phyloP scores from a whole-genome alignment of 2,797 vertebrate species.

The Cirrhinus molitorella region DNA sequence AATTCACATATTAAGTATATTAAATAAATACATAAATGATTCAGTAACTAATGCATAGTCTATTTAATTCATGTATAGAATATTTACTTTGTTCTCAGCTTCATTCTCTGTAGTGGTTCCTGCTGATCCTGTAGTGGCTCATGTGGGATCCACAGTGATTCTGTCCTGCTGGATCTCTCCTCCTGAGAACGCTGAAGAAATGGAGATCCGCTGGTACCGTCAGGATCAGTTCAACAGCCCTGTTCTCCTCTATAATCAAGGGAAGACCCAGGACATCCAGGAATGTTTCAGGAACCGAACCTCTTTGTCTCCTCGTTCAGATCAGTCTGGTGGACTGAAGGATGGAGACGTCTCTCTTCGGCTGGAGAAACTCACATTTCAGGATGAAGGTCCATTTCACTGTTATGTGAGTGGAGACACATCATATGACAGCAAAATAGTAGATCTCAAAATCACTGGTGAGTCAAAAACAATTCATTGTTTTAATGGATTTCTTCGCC shows the following conservation, averaged over 20 bases:
- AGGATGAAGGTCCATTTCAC: constrained; percentile 63
- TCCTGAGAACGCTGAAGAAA: not conserved
- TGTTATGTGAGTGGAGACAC: constrained; percentile 68
- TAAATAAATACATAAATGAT: too few relatives aligned
- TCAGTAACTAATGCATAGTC: too few relatives aligned
- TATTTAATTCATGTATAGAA: too few relatives aligned
- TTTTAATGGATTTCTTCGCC: too few relatives aligned
- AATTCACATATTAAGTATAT: too few relatives aligned
- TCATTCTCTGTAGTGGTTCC: constrained; percentile 40
- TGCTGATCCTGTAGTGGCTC: not conserved
- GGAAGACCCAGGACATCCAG: not conserved
- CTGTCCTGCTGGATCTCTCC: constrained; percentile 73
- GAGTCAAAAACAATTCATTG: constrained; percentile 38
- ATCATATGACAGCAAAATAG: not conserved
- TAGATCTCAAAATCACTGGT: constrained; percentile 67
- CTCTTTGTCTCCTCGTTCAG: constrained; percentile 60
- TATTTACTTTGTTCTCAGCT: too few relatives aligned
- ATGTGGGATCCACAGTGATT: too few relatives aligned
- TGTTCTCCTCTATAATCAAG: constrained; percentile 41
- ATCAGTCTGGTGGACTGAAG: constrained; percentile 42
- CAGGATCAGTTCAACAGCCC: not conserved
- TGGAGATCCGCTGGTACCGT: constrained; percentile 73
- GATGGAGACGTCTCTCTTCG: constrained; percentile 69
- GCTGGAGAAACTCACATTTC: constrained; percentile 55
- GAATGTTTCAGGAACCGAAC: constrained; percentile 53